Conservation (phyloP, 2,797 vertebrate genomes). For the Acropternis orthonyx region DNA sequence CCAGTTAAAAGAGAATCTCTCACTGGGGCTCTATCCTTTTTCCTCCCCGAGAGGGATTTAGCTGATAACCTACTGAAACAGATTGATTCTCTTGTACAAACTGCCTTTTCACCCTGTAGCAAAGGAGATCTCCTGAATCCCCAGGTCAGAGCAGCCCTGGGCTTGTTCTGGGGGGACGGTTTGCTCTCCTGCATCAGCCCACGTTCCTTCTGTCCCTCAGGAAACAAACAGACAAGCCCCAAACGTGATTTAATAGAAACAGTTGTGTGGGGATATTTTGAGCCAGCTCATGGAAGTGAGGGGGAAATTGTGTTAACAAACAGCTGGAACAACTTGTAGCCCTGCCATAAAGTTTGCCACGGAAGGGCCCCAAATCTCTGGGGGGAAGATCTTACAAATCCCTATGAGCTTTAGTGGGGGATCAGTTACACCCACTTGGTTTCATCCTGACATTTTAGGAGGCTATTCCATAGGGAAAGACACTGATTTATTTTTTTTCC, state of each 20-base stretch:
- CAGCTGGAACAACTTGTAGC: constrained; percentile 24
- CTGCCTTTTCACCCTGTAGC: background rate
- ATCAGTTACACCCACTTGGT: background rate
- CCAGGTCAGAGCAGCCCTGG: background rate
- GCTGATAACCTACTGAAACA: background rate
- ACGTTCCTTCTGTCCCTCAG: background rate
- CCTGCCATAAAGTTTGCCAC: background rate
- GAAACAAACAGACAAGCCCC: background rate
- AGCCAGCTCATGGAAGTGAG: background rate
- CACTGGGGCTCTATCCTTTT: background rate
- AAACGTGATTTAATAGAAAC: background rate
- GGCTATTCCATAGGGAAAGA: background rate
- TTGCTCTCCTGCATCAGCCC: background rate
- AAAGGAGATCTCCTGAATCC: background rate
- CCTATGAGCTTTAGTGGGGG: background rate
- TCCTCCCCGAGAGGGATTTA: background rate
- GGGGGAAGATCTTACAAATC: background rate
- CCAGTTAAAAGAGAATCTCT: background rate
- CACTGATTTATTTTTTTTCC: accelerated
- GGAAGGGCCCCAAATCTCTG: background rate
- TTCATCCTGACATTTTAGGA: background rate
- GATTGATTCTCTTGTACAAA: background rate
- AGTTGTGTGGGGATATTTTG: background rate
- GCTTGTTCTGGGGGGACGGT: background rate
- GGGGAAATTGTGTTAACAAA: background rate